Percentiles rank a stretch among this genome's conserved stretches.
Conservation (phyloP, 2,113 vertebrate species). For the Oncorhynchus clarkii region DNA sequence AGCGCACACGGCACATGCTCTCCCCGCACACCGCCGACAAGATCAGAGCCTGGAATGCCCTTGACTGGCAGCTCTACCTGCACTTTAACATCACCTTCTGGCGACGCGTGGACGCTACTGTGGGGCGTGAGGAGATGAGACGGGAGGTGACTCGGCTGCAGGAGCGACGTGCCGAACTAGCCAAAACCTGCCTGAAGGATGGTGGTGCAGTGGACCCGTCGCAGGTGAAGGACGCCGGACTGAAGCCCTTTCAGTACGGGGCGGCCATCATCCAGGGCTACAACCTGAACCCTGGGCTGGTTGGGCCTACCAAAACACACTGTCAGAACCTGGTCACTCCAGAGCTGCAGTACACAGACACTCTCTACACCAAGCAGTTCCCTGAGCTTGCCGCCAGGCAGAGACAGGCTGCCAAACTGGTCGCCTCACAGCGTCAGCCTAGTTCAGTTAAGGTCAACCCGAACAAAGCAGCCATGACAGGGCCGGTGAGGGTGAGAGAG, state of each 20-base stretch:
- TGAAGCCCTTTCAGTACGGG: constrained; percentile 82
- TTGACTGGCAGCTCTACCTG: constrained; percentile 86
- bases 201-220: constrained; percentile 52
- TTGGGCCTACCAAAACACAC: constrained; percentile 44
- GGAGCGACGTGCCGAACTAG: constrained; percentile 63
- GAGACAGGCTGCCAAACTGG: constrained; percentile 4
- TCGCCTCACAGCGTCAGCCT: not conserved
- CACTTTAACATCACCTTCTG: constrained; percentile 87
- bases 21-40: constrained; percentile 53
- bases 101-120: constrained; percentile 64
- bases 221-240: constrained; percentile 57
- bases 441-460: not conserved
- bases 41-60: constrained; percentile 75
- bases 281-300: constrained; percentile 71
- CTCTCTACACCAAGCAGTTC: constrained; percentile 76
- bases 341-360: constrained; percentile 80
- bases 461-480: no score
- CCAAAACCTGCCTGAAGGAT: constrained; percentile 72
- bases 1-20: constrained; percentile 50
- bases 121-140: constrained; percentile 66
- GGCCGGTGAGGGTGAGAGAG: not conserved
- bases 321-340: constrained; percentile 78
- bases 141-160: constrained; percentile 72
- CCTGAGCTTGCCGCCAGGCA: constrained; percentile 59
- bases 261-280: constrained; percentile 82